phyloP scores from a whole-genome alignment of 2,113 vertebrate genomes.

The Emydura subglobosa region DNA sequence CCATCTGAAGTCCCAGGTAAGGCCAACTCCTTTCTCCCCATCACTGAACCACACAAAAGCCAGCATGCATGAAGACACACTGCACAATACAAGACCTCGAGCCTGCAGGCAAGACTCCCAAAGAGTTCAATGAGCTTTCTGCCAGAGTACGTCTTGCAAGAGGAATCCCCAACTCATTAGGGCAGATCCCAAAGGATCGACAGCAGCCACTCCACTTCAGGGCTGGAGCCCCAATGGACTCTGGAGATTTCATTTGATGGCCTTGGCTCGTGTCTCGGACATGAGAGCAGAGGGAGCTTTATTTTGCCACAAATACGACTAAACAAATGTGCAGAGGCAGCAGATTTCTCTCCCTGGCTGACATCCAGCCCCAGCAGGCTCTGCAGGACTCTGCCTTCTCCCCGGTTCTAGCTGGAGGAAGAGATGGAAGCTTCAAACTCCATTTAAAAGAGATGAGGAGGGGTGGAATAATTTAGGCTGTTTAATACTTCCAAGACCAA shows the following conservation, averaged over 20 bases:
- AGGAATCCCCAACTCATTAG: not conserved
- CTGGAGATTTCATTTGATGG: not conserved
- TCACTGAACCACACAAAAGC: not conserved
- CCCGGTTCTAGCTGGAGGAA: not conserved
- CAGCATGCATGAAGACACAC: not conserved
- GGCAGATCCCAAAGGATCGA: not conserved
- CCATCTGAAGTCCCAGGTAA: not conserved
- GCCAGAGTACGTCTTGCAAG: not conserved
- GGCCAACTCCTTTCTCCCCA: not conserved
- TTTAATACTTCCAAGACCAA: not conserved
- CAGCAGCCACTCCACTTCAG: not conserved
- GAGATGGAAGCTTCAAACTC: not conserved
- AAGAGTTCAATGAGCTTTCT: too few species aligned
- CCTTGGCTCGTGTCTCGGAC: not conserved
- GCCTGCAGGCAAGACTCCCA: not conserved
- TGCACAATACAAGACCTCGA: not conserved
- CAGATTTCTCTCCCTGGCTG: not conserved
- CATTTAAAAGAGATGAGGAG: not conserved
- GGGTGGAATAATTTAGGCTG: not conserved
- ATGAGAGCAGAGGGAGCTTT: not conserved
- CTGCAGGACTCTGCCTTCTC: not conserved
- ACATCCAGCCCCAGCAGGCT: not conserved
- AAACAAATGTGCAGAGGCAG: not conserved
- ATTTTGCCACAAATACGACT: not conserved
- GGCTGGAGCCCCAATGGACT: not conserved